These are phyloP conservation scores for Archilochus colubris DNA, from an alignment of 2,113 vertebrate species.

Conservation along the genomic window DNA sequence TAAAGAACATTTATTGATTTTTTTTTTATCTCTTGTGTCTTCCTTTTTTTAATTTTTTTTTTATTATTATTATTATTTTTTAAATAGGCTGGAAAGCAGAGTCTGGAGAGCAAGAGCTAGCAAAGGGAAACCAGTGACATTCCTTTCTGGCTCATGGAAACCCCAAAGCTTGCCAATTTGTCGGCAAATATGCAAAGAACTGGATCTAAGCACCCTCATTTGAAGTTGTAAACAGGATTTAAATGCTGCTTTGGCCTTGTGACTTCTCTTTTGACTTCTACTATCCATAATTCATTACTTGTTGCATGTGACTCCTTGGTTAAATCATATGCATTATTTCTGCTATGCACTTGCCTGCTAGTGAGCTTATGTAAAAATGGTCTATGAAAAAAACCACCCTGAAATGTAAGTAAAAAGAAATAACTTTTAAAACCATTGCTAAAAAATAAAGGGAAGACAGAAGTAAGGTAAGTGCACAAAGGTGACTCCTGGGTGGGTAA, in stretches of 20 bases:
- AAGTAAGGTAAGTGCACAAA: background rate
- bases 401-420: background rate
- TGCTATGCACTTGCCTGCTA: background rate
- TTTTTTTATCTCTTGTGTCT: background rate
- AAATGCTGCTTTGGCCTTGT: constrained; percentile 15
- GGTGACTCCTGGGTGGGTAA: background rate
- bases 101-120: background rate
- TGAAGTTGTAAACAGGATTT: constrained; percentile 27
- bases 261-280: constrained; percentile 12
- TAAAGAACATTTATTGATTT: background rate
- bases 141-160: background rate
- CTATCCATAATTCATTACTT: constrained; percentile 32
- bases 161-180: background rate
- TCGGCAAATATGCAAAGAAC: constrained; percentile 13
- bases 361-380: background rate
- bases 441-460: background rate
- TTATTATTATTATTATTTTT: background rate
- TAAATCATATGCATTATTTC: background rate
- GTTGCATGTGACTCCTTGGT: background rate
- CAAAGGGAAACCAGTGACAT: background rate
- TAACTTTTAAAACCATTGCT: background rate
- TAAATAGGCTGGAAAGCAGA: background rate
- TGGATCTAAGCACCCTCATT: background rate
- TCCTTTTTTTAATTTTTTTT: too few species aligned
- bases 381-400: background rate